Evolutionary conservation across 1,140 invertebrate species (phyloP).

Genomic region (Trichogramma pretiosum): DNA sequence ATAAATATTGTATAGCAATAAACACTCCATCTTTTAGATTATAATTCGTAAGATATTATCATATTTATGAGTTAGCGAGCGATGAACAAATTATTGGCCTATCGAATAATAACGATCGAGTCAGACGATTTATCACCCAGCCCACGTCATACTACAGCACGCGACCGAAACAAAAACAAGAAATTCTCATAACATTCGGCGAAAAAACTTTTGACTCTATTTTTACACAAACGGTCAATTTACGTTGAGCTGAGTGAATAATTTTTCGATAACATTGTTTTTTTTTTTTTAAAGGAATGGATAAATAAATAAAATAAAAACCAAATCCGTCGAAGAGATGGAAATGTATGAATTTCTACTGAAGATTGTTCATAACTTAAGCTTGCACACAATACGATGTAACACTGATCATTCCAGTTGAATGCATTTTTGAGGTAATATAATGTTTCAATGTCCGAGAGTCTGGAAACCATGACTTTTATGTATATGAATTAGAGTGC

Average conservation of each 20-base stretch:
- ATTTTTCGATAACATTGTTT: no score
- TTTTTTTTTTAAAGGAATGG: no score
- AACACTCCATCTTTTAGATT: constrained; percentile 6
- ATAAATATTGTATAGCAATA: constrained; percentile 18
- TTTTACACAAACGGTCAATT: constrained; percentile 6
- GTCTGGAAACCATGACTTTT: no score
- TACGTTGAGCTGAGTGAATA: constrained; percentile 2
- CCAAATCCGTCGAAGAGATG: no score
- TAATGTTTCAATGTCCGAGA: no score
- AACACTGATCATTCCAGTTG: no score
- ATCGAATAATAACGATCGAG: not conserved
- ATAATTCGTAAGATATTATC: constrained; percentile 16
- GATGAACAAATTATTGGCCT: constrained; percentile 13
- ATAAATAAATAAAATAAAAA: no score
- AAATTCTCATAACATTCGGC: not conserved
- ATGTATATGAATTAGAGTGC: no score
- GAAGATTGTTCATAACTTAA: no score
- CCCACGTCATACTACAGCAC: not conserved
- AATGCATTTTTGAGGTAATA: no score
- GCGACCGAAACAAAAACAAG: constrained; percentile 2
- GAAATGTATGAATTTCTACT: no score
- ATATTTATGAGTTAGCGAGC: constrained; percentile 15
- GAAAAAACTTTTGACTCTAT: constrained; percentile 5
- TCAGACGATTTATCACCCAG: not conserved
- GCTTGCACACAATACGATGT: no score